Evolutionary conservation across 2,113 vertebrate species (phyloP).

Genomic region (Ceuthmochares aereus): DNA sequence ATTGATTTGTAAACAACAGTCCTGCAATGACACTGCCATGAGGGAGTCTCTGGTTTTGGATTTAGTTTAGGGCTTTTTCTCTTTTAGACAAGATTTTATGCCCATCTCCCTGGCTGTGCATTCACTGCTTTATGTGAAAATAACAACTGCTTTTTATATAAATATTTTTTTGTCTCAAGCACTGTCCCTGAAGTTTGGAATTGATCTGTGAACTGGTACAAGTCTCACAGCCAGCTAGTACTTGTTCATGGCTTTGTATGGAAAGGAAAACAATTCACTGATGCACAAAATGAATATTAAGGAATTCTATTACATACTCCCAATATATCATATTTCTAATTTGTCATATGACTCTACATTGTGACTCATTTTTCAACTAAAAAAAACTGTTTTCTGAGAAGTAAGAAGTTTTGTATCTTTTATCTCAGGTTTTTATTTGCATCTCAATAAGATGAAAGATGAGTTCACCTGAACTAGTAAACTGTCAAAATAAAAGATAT

Average conservation of each 20-base stretch:
- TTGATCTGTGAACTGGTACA: neutral
- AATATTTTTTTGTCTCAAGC: fast-evolving
- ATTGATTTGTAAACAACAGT: neutral
- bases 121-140: neutral
- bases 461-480: neutral
- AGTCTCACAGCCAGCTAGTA: neutral
- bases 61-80: neutral
- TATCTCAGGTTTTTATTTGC: neutral
- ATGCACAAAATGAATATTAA: neutral
- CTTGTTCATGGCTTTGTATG: neutral
- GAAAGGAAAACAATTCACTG: neutral
- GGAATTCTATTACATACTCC: neutral
- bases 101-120: neutral
- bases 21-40: neutral
- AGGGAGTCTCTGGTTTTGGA: neutral
- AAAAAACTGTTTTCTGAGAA: neutral
- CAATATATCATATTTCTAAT: neutral
- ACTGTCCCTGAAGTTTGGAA: neutral
- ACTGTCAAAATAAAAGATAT: neutral
- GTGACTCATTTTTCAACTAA: neutral
- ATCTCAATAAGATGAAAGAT: neutral
- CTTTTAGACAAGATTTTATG: neutral
- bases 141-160: neutral
- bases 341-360: neutral
- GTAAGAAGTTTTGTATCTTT: neutral